Conservation (phyloP, 92 coral and sea anemone genomes). For the Ricordea florida region DNA sequence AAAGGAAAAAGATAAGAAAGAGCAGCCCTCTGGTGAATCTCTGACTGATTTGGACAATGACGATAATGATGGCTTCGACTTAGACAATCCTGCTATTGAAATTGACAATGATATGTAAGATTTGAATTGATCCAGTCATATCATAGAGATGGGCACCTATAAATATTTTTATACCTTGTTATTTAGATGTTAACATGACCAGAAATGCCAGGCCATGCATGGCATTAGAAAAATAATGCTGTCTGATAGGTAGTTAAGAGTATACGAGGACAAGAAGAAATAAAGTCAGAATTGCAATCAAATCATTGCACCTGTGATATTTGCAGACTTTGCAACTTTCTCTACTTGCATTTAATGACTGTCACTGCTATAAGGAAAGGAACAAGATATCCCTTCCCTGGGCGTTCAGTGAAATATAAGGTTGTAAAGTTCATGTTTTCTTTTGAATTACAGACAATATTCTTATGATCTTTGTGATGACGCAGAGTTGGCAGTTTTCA, state of each 20-base stretch:
- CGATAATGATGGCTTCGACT: neutral
- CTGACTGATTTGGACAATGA: conserved; percentile 12
- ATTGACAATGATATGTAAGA: conserved; percentile 12
- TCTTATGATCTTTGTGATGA: conserved; percentile 1
- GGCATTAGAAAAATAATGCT: no score
- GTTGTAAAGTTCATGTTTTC: no score
- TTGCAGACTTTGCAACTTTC: no score
- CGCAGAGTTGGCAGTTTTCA: neutral
- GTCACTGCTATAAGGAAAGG: no score
- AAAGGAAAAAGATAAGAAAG: conserved; percentile 19
- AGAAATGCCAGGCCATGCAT: neutral
- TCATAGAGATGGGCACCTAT: neutral
- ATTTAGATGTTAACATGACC: no score
- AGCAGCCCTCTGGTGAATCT: neutral
- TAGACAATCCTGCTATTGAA: neutral
- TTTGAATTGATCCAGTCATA: neutral
- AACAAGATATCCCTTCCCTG: no score
- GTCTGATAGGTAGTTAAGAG: no score
- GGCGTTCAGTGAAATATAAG: no score
- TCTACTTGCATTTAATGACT: no score
- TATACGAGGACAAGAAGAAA: no score
- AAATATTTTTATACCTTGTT: conserved; percentile 8
- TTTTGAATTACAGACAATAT: conserved; percentile 5
- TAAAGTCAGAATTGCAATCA: no score
- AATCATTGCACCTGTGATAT: no score